Evolutionary conservation across 2,797 vertebrate genomes (phyloP).

Genomic region (Remorina albescens): DNA sequence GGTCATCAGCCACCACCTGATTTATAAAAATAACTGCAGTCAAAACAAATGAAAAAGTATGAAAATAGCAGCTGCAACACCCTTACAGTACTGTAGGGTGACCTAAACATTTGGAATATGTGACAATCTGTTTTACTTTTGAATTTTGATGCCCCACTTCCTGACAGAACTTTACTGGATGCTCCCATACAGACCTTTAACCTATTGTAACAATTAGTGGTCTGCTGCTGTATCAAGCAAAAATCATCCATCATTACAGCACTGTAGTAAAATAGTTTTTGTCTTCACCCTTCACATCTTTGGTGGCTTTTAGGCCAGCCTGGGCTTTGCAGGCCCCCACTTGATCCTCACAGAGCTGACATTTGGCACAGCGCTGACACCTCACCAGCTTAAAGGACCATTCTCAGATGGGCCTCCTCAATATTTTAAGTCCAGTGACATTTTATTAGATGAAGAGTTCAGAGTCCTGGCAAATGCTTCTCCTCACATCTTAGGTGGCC

Average conservation of each 20-base stretch:
- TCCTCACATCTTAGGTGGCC: slow-evolving; percentile 33
- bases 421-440: slow-evolving; percentile 69
- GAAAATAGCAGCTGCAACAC: not conserved
- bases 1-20: too few relatives aligned
- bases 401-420: slow-evolving; percentile 56
- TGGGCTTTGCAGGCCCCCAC: slow-evolving; percentile 35
- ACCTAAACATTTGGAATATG: too few relatives aligned
- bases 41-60: too few relatives aligned
- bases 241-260: not conserved
- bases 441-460: slow-evolving; percentile 69
- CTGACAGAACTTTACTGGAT: not conserved
- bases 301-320: slow-evolving; percentile 37
- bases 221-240: not conserved
- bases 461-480: slow-evolving; percentile 51
- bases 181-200: not conserved
- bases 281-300: slow-evolving; percentile 32
- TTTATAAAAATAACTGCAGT: too few relatives aligned
- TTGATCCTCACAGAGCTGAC: slow-evolving; percentile 61
- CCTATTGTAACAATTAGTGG: not conserved
- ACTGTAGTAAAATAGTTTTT: slow-evolving; percentile 4
- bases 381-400: slow-evolving; percentile 59
- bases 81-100: not conserved
- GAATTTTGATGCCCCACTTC: slow-evolving; percentile 2
- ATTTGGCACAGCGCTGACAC: slow-evolving; percentile 63
- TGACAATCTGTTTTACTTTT: not conserved